These are phyloP conservation scores for Scolopax mira DNA, from an alignment of 2,113 vertebrate genomes.

Conservation along the genomic window DNA sequence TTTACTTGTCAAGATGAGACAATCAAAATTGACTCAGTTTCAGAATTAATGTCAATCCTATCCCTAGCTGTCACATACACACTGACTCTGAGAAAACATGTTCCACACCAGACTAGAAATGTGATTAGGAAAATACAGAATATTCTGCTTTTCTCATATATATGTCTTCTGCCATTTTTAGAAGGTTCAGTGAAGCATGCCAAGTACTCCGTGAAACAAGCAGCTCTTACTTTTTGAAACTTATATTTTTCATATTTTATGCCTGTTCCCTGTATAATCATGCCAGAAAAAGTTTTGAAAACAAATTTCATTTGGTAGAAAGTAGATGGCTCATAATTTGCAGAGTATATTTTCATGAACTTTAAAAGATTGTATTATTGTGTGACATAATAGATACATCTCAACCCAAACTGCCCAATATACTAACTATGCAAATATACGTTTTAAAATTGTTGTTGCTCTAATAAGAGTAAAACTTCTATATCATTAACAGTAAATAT, in stretches of 20 bases:
- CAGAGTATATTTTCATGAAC: background rate
- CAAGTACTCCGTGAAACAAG: background rate
- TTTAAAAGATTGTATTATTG: background rate
- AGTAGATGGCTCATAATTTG: background rate
- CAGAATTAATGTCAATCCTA: background rate
- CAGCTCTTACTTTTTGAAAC: background rate
- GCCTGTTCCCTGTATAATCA: background rate
- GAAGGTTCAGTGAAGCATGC: background rate
- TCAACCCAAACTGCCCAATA: background rate
- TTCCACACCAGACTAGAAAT: background rate
- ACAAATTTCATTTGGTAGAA: background rate
- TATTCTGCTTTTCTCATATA: background rate
- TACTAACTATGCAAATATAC: background rate
- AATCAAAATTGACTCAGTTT: constrained; percentile 1
- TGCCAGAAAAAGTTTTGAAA: background rate
- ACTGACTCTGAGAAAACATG: background rate
- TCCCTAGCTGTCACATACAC: background rate
- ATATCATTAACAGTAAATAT: background rate
- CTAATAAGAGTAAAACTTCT: background rate
- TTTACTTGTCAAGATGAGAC: background rate
- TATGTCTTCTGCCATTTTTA: background rate
- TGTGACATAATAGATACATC: background rate
- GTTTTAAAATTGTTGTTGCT: background rate
- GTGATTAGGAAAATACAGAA: background rate
- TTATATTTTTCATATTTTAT: background rate